Evolutionary conservation across 1,140 invertebrate species (phyloP), one percentile per base, ranked within the genome.

Genomic region (Heliconius melpomene): DNA sequence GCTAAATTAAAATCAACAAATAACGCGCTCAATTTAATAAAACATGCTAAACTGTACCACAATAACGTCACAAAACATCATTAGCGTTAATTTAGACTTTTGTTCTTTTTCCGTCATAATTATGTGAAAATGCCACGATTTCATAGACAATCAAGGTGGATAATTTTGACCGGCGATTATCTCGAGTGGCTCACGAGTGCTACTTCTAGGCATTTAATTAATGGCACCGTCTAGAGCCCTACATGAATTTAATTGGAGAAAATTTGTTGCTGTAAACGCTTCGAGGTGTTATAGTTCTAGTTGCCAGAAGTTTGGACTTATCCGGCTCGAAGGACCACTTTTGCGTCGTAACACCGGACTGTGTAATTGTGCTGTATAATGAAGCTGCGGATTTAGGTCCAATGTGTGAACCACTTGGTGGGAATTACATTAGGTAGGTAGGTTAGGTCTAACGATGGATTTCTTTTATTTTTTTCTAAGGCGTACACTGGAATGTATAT

Each of bases 231-330:
- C 79, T 74, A 82, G 80, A 83, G 81, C 80, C 83, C 83, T 87
- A 84, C 89, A 84, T 83, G 81, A 84, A 90, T 89, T 90, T 88
- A 90, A 91, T 90, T 91, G 88, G 84, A 85, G 87, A 84, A 88
- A 88, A 87, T 87, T 85, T 85, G 82, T 74, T 78, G 52, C 72
- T 23, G 52, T 75, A 60, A 72, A 82, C 75, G 81, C 74, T 57
- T 74, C 26, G 54, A 80, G 76, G 76, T 83, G 79, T 73, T 82
- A 79, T 79, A 82, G 81, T 82, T 79, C 71, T 72, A 74, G 75
- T 83, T 79, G 74, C 72, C 79, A 78, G 71, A 82, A 84, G 78
- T 82, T 73, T 54, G 40, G 66, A 50, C 54, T 75, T 73, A 79
- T 72, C 57, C 76, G 40, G 60, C 77, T 79, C 76, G 75, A 57